phyloP scores from a whole-genome alignment of 2,888 invertebrate genomes.

The Ethmia dodecea region DNA sequence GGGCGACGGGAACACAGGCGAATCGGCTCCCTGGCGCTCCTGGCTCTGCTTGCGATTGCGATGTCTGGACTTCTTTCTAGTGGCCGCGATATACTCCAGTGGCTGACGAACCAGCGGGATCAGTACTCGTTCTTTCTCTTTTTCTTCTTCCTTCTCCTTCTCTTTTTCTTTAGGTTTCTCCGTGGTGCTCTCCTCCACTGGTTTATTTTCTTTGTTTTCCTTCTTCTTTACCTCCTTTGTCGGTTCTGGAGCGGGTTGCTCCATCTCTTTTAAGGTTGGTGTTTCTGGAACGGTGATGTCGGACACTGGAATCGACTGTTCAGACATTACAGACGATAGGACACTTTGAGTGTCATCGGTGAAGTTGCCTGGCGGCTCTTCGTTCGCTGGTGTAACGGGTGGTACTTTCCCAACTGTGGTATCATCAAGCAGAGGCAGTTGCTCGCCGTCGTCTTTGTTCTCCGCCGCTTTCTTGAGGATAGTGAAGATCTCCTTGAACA shows the following conservation, averaged over 20 bases:
- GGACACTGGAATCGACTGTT: constrained; percentile 82
- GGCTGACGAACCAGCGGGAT: constrained; percentile 85
- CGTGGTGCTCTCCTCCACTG: constrained; percentile 43
- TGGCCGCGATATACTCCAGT: constrained; percentile 84
- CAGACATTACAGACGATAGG: constrained; percentile 85
- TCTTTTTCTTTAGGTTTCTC: constrained; percentile 46
- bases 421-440: constrained; percentile 84
- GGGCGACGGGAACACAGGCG: constrained; percentile 82
- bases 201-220: constrained; percentile 53
- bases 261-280: constrained; percentile 73
- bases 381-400: constrained; percentile 82
- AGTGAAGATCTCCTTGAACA: constrained; percentile 90
- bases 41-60: constrained; percentile 81
- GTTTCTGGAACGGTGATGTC: constrained; percentile 79
- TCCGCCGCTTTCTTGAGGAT: constrained; percentile 90
- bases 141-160: constrained; percentile 40
- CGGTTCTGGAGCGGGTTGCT: constrained; percentile 37
- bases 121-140: constrained; percentile 71
- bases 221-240: constrained; percentile 42
- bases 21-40: constrained; percentile 81
- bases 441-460: constrained; percentile 88
- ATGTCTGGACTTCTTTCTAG: constrained; percentile 83
- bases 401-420: constrained; percentile 78
- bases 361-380: constrained; percentile 79
- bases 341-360: constrained; percentile 87